These are phyloP conservation scores for Trichonephila inaurata DNA, from an alignment of 1,140 invertebrate species.

Conservation along the genomic window DNA sequence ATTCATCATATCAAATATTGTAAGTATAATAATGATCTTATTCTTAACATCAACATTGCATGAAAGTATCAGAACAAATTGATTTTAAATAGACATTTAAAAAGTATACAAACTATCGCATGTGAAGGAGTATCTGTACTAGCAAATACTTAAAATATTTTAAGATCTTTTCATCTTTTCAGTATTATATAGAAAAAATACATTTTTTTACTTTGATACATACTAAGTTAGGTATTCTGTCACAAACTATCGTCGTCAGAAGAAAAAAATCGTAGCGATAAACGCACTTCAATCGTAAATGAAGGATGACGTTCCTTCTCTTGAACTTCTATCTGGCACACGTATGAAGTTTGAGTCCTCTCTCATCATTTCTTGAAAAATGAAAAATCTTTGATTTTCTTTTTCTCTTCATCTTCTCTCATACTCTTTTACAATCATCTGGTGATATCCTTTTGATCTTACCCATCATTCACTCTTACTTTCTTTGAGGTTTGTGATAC, in stretches of 20 bases:
- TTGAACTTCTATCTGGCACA: conserved; percentile 10
- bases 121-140: not conserved
- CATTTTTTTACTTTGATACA: not conserved
- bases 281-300: conserved; percentile 41
- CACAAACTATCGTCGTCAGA: conserved; percentile 6
- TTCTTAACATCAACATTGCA: not conserved
- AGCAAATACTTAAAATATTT: too few species aligned
- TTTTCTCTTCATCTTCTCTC: conserved; percentile 21
- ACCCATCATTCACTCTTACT: conserved; percentile 39
- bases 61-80: not conserved
- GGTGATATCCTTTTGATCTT: conserved; percentile 53
- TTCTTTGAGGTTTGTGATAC: conserved; percentile 44
- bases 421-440: conserved; percentile 50
- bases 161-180: too few species aligned
- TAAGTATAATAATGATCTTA: not conserved
- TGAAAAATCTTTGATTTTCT: conserved; percentile 51
- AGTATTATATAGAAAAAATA: not conserved
- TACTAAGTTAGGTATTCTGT: conserved; percentile 26
- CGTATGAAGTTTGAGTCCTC: conserved; percentile 17
- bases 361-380: conserved; percentile 50
- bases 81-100: not conserved
- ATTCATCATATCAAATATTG: not conserved
- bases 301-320: conserved; percentile 44
- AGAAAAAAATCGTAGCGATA: conserved; percentile 15
- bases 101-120: not conserved